Evolutionary conservation across 2,797 vertebrate genomes (phyloP).

Genomic region (Neoniphon sammara): DNA sequence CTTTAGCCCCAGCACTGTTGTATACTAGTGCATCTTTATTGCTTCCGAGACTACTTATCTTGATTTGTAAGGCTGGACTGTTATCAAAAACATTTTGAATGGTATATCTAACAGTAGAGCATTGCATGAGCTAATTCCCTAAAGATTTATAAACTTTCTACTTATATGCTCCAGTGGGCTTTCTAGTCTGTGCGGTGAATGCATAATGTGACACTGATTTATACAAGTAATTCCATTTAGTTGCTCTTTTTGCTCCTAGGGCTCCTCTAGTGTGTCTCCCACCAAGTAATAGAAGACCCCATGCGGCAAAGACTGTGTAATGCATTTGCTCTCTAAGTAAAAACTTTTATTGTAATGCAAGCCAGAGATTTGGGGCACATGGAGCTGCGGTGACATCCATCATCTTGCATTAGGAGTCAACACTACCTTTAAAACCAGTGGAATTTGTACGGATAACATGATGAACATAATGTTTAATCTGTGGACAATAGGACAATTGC

Average conservation of each 20-base stretch:
- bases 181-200: constrained; percentile 68
- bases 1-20: constrained; percentile 28
- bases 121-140: constrained; percentile 55
- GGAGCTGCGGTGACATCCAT: constrained; percentile 56
- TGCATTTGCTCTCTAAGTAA: constrained; percentile 72
- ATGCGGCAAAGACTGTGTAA: constrained; percentile 72
- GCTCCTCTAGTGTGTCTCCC: constrained; percentile 64
- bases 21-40: constrained; percentile 25
- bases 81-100: constrained; percentile 34
- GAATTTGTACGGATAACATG: constrained; percentile 17
- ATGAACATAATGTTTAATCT: constrained; percentile 36
- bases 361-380: constrained; percentile 44
- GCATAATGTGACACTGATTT: constrained; percentile 82
- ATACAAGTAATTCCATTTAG: constrained; percentile 82
- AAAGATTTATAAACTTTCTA: constrained; percentile 72
- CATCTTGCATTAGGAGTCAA: constrained; percentile 20
- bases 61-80: constrained; percentile 41
- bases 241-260: constrained; percentile 75
- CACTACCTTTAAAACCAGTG: constrained; percentile 29
- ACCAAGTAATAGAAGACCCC: constrained; percentile 74
- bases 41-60: constrained; percentile 40
- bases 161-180: constrained; percentile 60
- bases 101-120: constrained; percentile 42
- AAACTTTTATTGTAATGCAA: constrained; percentile 59
- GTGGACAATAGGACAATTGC: neutral